phyloP scores from a whole-genome alignment of 2,113 vertebrate species.

The Mystacornis crossleyi region DNA sequence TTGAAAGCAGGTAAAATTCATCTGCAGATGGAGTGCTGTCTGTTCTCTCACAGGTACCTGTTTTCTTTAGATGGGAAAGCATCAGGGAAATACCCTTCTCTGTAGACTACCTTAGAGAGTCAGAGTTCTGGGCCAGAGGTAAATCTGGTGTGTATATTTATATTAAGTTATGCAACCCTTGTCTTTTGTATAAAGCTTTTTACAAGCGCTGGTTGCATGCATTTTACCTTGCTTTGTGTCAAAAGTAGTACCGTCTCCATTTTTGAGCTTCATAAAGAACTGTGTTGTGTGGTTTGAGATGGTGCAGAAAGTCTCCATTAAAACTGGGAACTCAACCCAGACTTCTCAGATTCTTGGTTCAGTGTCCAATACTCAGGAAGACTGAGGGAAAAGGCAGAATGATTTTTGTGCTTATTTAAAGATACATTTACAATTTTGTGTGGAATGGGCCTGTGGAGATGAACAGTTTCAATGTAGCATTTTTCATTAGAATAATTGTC shows the following conservation, averaged over 20 bases:
- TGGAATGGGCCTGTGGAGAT: background rate
- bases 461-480: background rate
- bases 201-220: background rate
- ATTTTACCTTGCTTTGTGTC: background rate
- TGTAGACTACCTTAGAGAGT: background rate
- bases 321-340: background rate
- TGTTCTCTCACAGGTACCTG: background rate
- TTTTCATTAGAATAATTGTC: background rate
- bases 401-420: slow-evolving; percentile 2
- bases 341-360: background rate
- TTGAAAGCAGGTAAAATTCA: slow-evolving; percentile 17
- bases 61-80: background rate
- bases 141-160: background rate
- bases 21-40: slow-evolving; percentile 34
- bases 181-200: background rate
- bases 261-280: background rate
- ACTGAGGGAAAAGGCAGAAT: background rate
- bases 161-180: background rate
- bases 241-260: background rate
- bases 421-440: background rate
- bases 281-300: background rate
- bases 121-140: background rate
- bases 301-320: background rate
- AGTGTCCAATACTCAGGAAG: background rate
- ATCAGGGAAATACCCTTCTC: background rate